Evolutionary conservation across 2,113 vertebrate genomes (phyloP), one percentile per base, ranked within the genome.

Genomic region (Melanotaenia duboulayi): DNA sequence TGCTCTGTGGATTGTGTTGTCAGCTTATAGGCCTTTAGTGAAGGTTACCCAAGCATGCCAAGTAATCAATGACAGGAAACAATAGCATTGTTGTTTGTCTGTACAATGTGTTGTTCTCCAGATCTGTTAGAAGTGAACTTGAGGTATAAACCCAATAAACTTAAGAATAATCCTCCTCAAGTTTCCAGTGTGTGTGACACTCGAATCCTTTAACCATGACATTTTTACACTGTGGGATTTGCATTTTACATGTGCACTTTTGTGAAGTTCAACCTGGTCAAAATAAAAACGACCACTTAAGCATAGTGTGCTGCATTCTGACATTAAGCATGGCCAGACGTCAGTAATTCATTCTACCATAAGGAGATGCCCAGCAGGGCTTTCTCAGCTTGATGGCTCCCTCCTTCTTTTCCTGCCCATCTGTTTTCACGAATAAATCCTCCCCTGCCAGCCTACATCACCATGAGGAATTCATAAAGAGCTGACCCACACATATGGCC

Each of bases 401-500:
- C 73, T 81, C 87, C 74, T 85, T 73, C 80, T 90, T 78, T 86
- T 87, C 87, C 80, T 73, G 85, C 80, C 90, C 90, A 90, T 92
- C 91, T 90, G 90, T 87, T 90, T 82, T 74, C 64, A 73, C 3
- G 23, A 85, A 83, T 87, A 81, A 90, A 80, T 85, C 88, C 83
- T 76, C 58, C 71, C 74, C 90, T 83, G 81, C 86, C 70, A 83
- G 74, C 74, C 71, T 67, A 76, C 44, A 51, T 80, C 85, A 76
- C 87, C 74, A 71, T 51, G 67, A 90, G 80, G 70, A 78, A 81
- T 80, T 81, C 78, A 78, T 81, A 83, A 88, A 84, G 81, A 87
- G 72, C 35, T 90, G 87, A 90, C 83, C 87, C 75, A 71, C 82
- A 80, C 91, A 87, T 90, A 91, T 90, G 91, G 84, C 56, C 76